Evolutionary conservation across 1,140 invertebrate genomes (phyloP).

Genomic region (Drosophila willistoni): DNA sequence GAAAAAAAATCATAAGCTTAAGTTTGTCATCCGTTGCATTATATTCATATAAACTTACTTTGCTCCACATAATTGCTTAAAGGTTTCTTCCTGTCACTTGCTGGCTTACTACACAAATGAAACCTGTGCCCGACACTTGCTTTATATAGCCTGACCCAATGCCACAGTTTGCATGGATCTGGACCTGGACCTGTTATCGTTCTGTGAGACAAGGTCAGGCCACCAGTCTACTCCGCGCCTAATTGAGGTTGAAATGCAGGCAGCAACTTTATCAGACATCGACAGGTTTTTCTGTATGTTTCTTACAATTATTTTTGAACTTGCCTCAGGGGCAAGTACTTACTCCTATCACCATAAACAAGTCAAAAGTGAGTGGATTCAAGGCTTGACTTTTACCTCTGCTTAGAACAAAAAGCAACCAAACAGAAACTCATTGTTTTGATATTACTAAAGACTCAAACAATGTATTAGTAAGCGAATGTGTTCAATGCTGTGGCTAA

Average conservation of each 20-base stretch:
- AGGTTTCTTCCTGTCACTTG: conserved; percentile 40
- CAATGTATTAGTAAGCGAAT: no score
- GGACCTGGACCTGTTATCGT: conserved; percentile 42
- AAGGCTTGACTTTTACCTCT: not conserved
- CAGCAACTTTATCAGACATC: conserved; percentile 72
- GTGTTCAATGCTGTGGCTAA: no score
- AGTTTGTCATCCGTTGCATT: not conserved
- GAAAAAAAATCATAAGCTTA: not conserved
- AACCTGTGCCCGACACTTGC: not conserved
- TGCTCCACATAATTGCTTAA: conserved; percentile 46
- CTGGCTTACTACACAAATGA: conserved; percentile 39
- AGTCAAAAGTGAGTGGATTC: not conserved
- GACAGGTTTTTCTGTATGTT: conserved; percentile 61
- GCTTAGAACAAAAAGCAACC: not conserved
- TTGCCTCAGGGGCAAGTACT: not conserved
- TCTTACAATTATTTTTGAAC: not conserved
- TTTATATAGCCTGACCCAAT: conserved; percentile 74
- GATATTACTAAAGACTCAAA: no score
- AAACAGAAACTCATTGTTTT: not conserved
- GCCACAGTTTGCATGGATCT: conserved; percentile 46
- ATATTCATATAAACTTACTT: conserved; percentile 31
- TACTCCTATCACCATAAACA: not conserved
- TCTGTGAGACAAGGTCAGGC: conserved; percentile 59
- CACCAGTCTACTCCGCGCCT: conserved; percentile 53
- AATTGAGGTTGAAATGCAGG: conserved; percentile 52